These are phyloP conservation scores for Betta splendens DNA, from an alignment of 2,797 vertebrate genomes.

Conservation along the genomic window DNA sequence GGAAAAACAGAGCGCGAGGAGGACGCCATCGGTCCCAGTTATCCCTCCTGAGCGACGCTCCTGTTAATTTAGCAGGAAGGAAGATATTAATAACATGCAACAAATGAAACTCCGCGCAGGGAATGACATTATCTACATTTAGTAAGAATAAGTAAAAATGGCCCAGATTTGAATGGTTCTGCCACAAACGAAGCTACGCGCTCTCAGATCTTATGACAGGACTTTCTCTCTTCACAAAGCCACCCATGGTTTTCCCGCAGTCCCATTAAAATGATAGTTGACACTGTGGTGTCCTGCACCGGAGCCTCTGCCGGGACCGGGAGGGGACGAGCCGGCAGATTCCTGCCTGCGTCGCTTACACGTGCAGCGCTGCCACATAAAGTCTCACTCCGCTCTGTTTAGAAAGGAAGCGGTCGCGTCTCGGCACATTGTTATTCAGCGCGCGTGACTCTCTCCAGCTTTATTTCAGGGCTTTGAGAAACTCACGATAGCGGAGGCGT, in stretches of 20 bases:
- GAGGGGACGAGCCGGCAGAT: constrained; percentile 59
- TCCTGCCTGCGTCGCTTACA: constrained; percentile 36
- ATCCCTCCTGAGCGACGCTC: constrained; percentile 32
- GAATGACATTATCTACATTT: constrained; percentile 25
- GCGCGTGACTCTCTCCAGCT: constrained; percentile 21
- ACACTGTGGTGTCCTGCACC: constrained; percentile 39
- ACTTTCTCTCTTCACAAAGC: constrained; percentile 27
- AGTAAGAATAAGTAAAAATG: constrained; percentile 11
- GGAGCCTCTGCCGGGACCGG: constrained; percentile 51
- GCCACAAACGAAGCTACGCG: not conserved
- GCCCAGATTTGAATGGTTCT: constrained; percentile 19
- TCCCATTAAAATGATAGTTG: constrained; percentile 35
- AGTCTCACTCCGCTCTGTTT: constrained; percentile 49
- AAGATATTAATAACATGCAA: constrained; percentile 23
- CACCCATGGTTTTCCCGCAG: constrained; percentile 15
- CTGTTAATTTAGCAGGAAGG: constrained; percentile 39
- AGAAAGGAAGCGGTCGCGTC: constrained; percentile 12
- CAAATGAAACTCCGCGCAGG: constrained; percentile 28
- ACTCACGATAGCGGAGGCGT: constrained; percentile 17
- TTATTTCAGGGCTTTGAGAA: constrained; percentile 37
- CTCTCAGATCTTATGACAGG: constrained; percentile 32
- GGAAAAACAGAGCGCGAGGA: constrained; percentile 27
- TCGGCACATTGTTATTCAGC: constrained; percentile 11
- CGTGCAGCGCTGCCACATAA: constrained; percentile 55
- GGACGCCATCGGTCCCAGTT: constrained; percentile 32